Evolutionary conservation across 2,888 invertebrate species (phyloP).

Genomic region (Blastobasis adustella): DNA sequence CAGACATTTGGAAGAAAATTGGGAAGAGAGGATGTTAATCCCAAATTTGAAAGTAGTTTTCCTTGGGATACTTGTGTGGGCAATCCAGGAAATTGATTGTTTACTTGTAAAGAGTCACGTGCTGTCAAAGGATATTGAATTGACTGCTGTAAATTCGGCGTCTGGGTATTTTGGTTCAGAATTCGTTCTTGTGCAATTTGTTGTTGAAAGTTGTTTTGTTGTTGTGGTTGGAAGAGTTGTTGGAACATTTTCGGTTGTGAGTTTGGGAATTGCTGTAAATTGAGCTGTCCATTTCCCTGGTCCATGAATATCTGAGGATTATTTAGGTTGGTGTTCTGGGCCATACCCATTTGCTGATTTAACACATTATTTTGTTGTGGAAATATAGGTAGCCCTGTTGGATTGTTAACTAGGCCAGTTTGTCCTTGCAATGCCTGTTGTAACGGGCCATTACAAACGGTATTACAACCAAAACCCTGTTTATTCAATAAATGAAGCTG

Average conservation of each 20-base stretch:
- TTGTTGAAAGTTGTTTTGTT: conserved; percentile 15
- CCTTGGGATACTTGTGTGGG: conserved; percentile 10
- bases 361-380: conserved; percentile 1
- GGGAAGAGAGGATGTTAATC: conserved; percentile 5
- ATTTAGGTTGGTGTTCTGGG: background rate
- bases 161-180: background rate
- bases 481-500: background rate
- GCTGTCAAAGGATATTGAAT: background rate
- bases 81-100: conserved; percentile 1
- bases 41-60: conserved; percentile 5
- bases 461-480: background rate
- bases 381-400: background rate
- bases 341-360: conserved; percentile 2
- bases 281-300: conserved; percentile 10
- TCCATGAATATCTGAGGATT: too few relatives aligned
- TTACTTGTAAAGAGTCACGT: conserved; percentile 1
- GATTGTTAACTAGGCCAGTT: conserved; percentile 1
- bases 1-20: conserved; percentile 1
- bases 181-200: conserved; percentile 11
- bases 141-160: background rate
- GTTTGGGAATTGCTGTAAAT: conserved; percentile 24
- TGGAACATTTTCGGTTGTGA: conserved; percentile 1
- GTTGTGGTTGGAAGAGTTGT: conserved; percentile 2
- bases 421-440: background rate
- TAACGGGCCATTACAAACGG: background rate